These are phyloP conservation scores for Melanocharis versteri DNA, from an alignment of 2,113 vertebrate genomes.

Conservation along the genomic window DNA sequence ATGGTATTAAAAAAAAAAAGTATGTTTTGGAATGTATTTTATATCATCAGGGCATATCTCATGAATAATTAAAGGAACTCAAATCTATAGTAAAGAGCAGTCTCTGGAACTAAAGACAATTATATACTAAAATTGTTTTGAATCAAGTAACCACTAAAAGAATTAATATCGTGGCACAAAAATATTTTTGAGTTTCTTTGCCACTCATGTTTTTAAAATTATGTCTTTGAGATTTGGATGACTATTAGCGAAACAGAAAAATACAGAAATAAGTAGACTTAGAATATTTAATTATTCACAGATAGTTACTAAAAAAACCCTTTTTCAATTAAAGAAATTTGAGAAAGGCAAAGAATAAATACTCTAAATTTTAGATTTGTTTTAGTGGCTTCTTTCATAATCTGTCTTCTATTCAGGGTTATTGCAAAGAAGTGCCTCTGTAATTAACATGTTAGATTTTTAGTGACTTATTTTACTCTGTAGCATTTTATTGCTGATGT, in stretches of 20 bases:
- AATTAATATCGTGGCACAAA: conserved; percentile 21
- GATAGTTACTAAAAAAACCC: background rate
- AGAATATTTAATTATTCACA: background rate
- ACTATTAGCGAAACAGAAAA: conserved; percentile 6
- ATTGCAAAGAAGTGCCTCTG: background rate
- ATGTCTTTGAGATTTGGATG: background rate
- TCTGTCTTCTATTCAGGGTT: background rate
- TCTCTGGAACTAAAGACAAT: conserved; percentile 36
- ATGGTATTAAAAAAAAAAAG: conserved; percentile 20
- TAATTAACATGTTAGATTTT: conserved; percentile 52
- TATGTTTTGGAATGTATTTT: conserved; percentile 54
- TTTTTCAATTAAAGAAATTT: background rate
- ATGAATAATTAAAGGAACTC: conserved; percentile 29
- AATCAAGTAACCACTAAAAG: conserved; percentile 31
- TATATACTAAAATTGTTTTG: conserved; percentile 8
- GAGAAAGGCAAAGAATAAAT: background rate
- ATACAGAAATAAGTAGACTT: background rate
- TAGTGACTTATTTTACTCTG: conserved; percentile 27
- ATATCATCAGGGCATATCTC: conserved; percentile 47
- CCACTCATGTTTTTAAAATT: background rate
- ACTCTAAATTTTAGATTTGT: background rate
- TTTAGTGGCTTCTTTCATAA: background rate
- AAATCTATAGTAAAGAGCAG: conserved; percentile 1
- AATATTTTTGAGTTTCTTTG: conserved; percentile 8
- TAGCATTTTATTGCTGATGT: conserved; percentile 27